Evolutionary conservation across 2,113 vertebrate genomes (phyloP).

Genomic region (Grantiella picta): DNA sequence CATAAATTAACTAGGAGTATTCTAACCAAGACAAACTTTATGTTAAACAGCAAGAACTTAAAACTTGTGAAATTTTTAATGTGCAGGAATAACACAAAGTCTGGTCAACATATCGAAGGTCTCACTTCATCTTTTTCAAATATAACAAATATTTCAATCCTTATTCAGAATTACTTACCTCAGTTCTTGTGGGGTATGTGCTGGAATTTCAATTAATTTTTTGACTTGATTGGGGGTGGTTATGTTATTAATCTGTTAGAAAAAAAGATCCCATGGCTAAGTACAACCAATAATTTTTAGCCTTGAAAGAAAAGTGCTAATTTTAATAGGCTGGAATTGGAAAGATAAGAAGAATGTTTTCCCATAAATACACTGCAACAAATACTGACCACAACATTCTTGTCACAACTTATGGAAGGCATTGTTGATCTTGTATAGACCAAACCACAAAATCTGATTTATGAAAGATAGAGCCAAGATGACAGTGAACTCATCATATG

Average conservation of each 20-base stretch:
- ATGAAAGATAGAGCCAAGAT: neutral
- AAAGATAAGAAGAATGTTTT: neutral
- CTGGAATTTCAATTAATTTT: neutral
- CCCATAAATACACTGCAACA: neutral
- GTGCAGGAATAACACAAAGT: neutral
- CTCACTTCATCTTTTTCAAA: neutral
- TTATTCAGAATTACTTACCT: conserved; percentile 26
- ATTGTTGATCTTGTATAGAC: neutral
- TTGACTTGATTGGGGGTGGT: neutral
- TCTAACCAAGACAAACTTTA: neutral
- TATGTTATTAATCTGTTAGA: conserved; percentile 36
- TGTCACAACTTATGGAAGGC: neutral
- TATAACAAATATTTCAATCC: neutral
- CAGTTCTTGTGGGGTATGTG: neutral
- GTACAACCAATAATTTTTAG: neutral
- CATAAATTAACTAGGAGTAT: neutral
- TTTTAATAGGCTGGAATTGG: neutral
- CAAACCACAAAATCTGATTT: neutral
- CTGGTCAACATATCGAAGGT: neutral
- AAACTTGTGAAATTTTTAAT: neutral
- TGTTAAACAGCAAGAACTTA: neutral
- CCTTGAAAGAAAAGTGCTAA: neutral
- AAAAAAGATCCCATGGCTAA: neutral
- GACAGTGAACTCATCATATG: neutral
- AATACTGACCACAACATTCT: neutral